A percentile compares a stretch with the other conserved stretches of the same genome.
Evolutionary conservation across 35 echinoderm and acorn worm species (phyloP).

Genomic region (Lytechinus variegatus): DNA sequence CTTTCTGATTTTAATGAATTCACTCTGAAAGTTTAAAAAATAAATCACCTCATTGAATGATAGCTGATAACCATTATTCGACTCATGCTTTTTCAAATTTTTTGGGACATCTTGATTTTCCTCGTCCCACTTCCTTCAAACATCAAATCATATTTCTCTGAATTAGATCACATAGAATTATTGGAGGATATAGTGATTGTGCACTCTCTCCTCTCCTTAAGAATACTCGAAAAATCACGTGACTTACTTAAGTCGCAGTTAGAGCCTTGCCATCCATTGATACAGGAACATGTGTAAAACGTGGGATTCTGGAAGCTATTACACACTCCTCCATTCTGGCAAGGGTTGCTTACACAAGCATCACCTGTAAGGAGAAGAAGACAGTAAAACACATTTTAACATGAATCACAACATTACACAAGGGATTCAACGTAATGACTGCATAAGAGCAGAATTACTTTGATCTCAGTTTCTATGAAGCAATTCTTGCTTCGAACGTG

Average conservation of each 20-base stretch:
- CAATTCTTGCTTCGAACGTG: too few species aligned
- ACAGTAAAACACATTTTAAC: neutral
- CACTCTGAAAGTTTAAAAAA: too few species aligned
- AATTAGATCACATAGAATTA: too few species aligned
- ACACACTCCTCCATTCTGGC: slow-evolving; percentile 48
- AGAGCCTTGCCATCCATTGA: slow-evolving; percentile 57
- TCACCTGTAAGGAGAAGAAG: slow-evolving; percentile 41
- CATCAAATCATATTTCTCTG: too few species aligned
- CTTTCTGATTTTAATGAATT: too few species aligned
- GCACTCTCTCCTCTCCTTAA: neutral
- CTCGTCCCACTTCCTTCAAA: too few species aligned
- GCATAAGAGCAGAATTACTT: too few species aligned
- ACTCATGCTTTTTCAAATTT: too few species aligned
- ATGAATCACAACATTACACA: neutral
- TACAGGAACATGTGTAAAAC: slow-evolving; percentile 72
- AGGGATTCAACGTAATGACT: neutral
- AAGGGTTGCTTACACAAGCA: slow-evolving; percentile 75
- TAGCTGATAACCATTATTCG: too few species aligned
- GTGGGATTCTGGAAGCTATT: slow-evolving; percentile 52
- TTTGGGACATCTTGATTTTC: too few species aligned
- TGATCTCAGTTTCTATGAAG: too few species aligned
- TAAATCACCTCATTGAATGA: too few species aligned
- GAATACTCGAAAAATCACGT: neutral
- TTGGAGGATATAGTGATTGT: neutral
- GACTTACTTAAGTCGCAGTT: slow-evolving; percentile 57